phyloP scores from a whole-genome alignment of 2,888 invertebrate species.

The Clanis bilineata region DNA sequence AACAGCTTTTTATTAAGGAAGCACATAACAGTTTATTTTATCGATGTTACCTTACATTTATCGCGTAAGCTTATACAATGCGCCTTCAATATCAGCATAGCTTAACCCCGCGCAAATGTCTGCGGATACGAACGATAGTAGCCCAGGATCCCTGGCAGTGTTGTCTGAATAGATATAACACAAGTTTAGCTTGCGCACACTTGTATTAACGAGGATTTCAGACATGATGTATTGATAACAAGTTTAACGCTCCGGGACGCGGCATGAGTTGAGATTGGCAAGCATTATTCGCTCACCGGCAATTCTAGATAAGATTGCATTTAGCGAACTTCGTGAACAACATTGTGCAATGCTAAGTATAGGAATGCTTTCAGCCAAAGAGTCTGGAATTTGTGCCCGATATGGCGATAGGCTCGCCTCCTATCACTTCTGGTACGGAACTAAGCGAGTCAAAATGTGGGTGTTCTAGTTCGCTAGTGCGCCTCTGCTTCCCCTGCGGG shows the following conservation, averaged over 20 bases:
- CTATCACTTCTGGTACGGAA: too few relatives aligned
- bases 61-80: not conserved
- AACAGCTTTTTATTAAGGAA: too few relatives aligned
- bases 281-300: not conserved
- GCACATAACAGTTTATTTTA: too few relatives aligned
- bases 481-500: too few relatives aligned
- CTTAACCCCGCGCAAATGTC: slow-evolving; percentile 18
- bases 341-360: too few relatives aligned
- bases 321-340: too few relatives aligned
- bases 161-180: slow-evolving; percentile 20
- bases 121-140: slow-evolving; percentile 19
- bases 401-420: too few relatives aligned
- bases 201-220: slow-evolving; percentile 24
- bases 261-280: not conserved
- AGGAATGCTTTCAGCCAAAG: too few relatives aligned
- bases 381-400: too few relatives aligned
- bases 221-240: slow-evolving; percentile 18
- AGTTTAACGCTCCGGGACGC: not conserved
- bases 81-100: slow-evolving; percentile 10
- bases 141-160: slow-evolving; percentile 19
- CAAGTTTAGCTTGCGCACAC: slow-evolving; percentile 20
- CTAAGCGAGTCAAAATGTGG: too few relatives aligned
- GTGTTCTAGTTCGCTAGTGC: too few relatives aligned
- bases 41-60: too few relatives aligned
- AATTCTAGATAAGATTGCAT: not conserved